These are phyloP conservation scores for Sarcophilus harrisii DNA, from an alignment of 2,797 vertebrate species.

Conservation along the genomic window DNA sequence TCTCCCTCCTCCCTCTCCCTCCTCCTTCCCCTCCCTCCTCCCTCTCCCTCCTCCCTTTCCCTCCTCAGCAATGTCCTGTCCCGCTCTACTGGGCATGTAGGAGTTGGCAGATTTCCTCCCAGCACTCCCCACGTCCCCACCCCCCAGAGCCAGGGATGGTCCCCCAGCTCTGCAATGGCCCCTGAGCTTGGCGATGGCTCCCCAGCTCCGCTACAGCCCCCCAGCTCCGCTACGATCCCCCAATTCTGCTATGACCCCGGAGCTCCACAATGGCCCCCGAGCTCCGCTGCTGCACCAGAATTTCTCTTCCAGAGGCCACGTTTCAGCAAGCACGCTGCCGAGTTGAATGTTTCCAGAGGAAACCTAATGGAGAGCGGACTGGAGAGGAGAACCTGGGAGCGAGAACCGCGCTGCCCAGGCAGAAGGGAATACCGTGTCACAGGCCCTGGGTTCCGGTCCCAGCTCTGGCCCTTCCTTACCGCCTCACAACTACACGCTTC, in stretches of 20 bases:
- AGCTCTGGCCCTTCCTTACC: background rate
- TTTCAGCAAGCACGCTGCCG: background rate
- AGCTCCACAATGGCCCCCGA: too few relatives aligned
- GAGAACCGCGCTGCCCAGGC: background rate
- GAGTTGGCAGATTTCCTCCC: slow-evolving; percentile 55
- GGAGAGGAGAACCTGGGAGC: background rate
- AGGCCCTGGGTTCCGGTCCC: background rate
- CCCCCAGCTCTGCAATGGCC: too few relatives aligned
- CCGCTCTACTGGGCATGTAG: too few relatives aligned
- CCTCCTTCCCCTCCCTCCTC: too few relatives aligned
- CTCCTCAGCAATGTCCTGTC: rapidly evolving
- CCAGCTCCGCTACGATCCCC: too few relatives aligned
- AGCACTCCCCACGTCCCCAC: background rate
- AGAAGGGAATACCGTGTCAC: background rate
- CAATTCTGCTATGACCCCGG: too few relatives aligned
- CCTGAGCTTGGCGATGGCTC: too few relatives aligned
- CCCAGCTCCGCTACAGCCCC: too few relatives aligned
- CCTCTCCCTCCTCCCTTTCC: too few relatives aligned
- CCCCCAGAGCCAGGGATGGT: too few relatives aligned
- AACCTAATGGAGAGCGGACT: background rate
- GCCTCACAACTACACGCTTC: background rate
- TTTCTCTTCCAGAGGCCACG: background rate
- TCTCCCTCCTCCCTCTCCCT: too few relatives aligned
- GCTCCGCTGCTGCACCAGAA: background rate
- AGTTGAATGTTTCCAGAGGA: background rate